phyloP scores from a whole-genome alignment of 2,113 vertebrate genomes.

The Trichomycterus rosablanca region DNA sequence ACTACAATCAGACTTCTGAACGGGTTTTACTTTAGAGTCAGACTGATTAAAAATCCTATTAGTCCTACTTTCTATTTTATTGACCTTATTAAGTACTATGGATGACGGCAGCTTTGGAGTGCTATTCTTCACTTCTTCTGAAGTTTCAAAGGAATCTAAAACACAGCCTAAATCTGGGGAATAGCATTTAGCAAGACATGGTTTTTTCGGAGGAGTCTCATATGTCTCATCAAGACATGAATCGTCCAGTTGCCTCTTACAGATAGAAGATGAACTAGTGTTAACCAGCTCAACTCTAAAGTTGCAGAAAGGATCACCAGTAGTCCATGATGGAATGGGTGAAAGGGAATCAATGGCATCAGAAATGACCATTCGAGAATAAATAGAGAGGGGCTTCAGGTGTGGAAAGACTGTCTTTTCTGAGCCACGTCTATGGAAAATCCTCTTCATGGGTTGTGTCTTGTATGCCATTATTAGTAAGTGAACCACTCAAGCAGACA shows the following conservation, averaged over 20 bases:
- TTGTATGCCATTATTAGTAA: slow-evolving; percentile 3
- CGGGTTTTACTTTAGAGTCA: neutral
- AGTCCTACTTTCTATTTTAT: neutral
- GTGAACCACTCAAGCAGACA: neutral
- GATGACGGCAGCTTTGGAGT: neutral
- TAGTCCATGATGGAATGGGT: neutral
- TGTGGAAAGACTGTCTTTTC: neutral
- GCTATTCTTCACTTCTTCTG: neutral
- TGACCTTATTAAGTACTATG: neutral
- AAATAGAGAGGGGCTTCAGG: slow-evolving; percentile 2
- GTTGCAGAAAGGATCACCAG: slow-evolving; percentile 28
- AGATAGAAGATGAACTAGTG: neutral
- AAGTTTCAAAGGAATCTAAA: slow-evolving; percentile 23
- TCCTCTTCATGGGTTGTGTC: neutral
- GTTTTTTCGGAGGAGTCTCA: slow-evolving; percentile 45
- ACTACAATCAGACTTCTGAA: neutral
- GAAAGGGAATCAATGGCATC: neutral
- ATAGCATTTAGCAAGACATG: neutral
- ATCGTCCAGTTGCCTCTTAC: neutral
- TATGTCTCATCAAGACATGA: slow-evolving; percentile 8
- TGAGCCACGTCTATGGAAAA: neutral
- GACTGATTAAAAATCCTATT: neutral
- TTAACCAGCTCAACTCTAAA: slow-evolving; percentile 39
- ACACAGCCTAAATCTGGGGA: slow-evolving; percentile 50
- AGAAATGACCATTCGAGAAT: slow-evolving; percentile 22